Conservation (phyloP, 2,888 invertebrate species). For the Siphlonurus alternatus region DNA sequence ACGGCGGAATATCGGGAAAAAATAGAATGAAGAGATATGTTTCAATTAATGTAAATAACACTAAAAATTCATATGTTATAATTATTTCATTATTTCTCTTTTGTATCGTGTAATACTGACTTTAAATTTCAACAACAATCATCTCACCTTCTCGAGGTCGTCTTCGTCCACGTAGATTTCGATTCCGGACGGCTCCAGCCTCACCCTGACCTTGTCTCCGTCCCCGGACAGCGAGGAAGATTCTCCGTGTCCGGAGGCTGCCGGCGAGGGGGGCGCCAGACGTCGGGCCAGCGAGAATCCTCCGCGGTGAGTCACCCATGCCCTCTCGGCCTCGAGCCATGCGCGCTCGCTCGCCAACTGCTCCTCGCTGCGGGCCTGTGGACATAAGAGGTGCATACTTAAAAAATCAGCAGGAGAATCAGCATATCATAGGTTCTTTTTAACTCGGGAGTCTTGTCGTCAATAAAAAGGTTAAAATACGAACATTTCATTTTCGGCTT, state of each 20-base stretch:
- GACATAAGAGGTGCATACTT: background rate
- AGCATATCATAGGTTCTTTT: background rate
- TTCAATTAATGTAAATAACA: no score
- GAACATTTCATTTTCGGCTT: no score
- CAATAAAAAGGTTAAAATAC: no score
- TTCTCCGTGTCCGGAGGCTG: constrained; percentile 16
- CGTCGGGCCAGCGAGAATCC: constrained; percentile 67
- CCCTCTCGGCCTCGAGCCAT: constrained; percentile 56
- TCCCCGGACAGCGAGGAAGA: constrained; percentile 29
- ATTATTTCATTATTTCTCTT: background rate
- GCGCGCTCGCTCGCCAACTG: constrained; percentile 44
- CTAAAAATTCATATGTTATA: no score
- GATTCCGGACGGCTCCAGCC: constrained; percentile 66
- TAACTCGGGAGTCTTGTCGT: no score
- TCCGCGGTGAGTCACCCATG: constrained; percentile 87
- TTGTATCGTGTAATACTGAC: background rate
- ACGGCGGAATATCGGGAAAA: no score
- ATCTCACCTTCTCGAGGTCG: constrained; percentile 77
- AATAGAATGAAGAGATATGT: no score
- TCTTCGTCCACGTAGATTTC: constrained; percentile 82
- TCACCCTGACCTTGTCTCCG: constrained; percentile 48
- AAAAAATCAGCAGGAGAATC: constrained; percentile 10
- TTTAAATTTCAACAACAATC: background rate
- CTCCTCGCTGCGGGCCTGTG: constrained; percentile 50
- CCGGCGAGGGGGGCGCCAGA: constrained; percentile 8